A percentile compares a stretch with the other conserved stretches of the same genome.
Conservation (phyloP, 2,113 vertebrate genomes). For the Lepus americanus region DNA sequence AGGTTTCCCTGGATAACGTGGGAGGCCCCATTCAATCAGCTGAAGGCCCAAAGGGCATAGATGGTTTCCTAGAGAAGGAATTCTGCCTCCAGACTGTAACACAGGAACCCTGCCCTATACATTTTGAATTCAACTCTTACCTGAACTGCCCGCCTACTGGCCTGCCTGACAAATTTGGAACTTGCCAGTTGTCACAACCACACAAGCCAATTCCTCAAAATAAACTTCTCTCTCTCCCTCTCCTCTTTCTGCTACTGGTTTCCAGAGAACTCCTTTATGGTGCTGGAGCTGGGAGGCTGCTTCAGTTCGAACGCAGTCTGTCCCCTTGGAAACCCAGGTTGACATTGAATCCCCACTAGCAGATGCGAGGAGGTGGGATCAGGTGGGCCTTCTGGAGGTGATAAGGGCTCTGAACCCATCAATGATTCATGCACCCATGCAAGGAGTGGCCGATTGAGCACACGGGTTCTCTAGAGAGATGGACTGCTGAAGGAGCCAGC, state of each 20-base stretch:
- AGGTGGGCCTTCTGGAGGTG: too few relatives aligned
- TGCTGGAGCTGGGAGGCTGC: neutral
- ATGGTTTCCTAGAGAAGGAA: neutral
- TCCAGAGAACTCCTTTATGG: neutral
- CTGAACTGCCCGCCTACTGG: neutral
- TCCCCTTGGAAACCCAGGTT: too few relatives aligned
- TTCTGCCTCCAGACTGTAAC: neutral
- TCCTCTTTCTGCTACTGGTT: too few relatives aligned
- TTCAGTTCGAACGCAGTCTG: too few relatives aligned
- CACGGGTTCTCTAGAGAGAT: neutral
- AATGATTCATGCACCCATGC: too few relatives aligned
- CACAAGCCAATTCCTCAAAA: neutral
- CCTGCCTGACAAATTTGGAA: neutral
- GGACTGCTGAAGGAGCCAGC: too few relatives aligned
- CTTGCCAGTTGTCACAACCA: neutral
- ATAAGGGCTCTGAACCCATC: too few relatives aligned
- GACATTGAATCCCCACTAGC: too few relatives aligned
- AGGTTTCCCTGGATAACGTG: neutral
- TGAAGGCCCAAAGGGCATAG: neutral
- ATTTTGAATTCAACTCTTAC: too few relatives aligned
- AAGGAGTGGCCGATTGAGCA: too few relatives aligned
- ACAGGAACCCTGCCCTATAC: neutral
- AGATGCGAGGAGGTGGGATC: too few relatives aligned
- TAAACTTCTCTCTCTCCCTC: neutral
- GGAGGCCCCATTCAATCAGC: neutral